Evolutionary conservation across 2,888 invertebrate species (phyloP), one percentile per base, ranked within the genome.

Genomic region (Pristionchus exspectatus): DNA sequence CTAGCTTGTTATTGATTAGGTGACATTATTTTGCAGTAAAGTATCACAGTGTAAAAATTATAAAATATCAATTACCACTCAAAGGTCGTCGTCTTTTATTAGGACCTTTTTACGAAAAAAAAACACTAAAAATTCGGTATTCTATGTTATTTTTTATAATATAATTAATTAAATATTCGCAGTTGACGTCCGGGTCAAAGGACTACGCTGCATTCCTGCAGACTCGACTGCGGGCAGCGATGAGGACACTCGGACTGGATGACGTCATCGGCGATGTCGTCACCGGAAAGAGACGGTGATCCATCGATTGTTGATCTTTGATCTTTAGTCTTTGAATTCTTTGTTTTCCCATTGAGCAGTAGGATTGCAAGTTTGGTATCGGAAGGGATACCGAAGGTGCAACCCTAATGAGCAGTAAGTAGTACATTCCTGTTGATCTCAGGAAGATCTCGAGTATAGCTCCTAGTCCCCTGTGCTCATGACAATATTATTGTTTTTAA

Each of bases 181-280:
- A 87, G 87, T 44, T 69, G 50, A 87, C 69, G 21, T 69, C 87
- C 12, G 87, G 69, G 12, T 87, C 87, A 16, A 69, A 66, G 87
- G 66, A 87, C 50, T 87, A 87, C 87, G 69, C 69, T 2, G 21
- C 21, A 0, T 87, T 87, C 54, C 44, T 87, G 44, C 69, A 33
- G 69, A 87, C 69, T 2, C 24, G 87, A 1, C 38, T 87, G 14
- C 56, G 66, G 2, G 69, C 87, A 10, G 66, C 87, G 69, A 69
- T 87, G 66, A 30, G 69, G 9, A 69, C 66, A 16, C 87, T 87
- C 66, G 69, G 87, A 44, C 30, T 87, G 21, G 69, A 66, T 44
- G 87, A 87, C 69, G 54, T 87, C 87, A 69, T 87, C 66, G 54
- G 27, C 1, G 87, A 69, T 16, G 69, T 87, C 21, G 87, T 69